These are phyloP conservation scores for Setipinna tenuifilis DNA, from an alignment of 2,797 vertebrate species.

Conservation along the genomic window DNA sequence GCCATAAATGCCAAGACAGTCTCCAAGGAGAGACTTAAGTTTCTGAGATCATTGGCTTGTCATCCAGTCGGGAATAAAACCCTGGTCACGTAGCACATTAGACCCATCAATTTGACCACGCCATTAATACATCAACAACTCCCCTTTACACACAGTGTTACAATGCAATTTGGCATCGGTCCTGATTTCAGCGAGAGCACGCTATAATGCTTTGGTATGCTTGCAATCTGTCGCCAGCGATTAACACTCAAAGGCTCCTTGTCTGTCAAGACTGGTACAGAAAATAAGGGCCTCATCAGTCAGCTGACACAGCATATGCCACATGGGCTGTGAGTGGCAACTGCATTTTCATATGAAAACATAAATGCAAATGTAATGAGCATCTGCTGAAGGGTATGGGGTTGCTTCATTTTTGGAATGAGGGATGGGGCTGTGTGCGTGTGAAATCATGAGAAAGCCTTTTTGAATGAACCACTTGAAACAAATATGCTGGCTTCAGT, in stretches of 20 bases:
- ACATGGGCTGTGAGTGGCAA: slow-evolving; percentile 14
- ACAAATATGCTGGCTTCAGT: neutral
- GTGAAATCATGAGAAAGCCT: neutral
- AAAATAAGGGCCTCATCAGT: slow-evolving; percentile 39
- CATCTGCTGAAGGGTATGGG: neutral
- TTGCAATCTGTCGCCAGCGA: slow-evolving; percentile 5
- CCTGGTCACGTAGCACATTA: neutral
- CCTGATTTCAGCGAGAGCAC: slow-evolving; percentile 5
- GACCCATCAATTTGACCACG: slow-evolving; percentile 22
- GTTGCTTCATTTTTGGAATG: neutral
- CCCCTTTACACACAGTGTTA: slow-evolving; percentile 18
- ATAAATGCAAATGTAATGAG: neutral
- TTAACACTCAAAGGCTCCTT: slow-evolving; percentile 1
- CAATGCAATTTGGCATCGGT: slow-evolving; percentile 15
- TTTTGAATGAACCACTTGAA: neutral
- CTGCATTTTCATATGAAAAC: slow-evolving; percentile 37
- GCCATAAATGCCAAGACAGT: neutral
- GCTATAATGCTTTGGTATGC: neutral
- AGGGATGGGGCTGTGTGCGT: neutral
- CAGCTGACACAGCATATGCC: slow-evolving; percentile 37
- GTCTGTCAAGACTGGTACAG: neutral
- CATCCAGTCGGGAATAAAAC: neutral
- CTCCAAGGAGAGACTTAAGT: neutral
- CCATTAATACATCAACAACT: slow-evolving; percentile 23
- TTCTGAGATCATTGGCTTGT: neutral